Evolutionary conservation across 2,888 invertebrate genomes (phyloP), one percentile per base, ranked within the genome.

Genomic region (Troides aeacus): DNA sequence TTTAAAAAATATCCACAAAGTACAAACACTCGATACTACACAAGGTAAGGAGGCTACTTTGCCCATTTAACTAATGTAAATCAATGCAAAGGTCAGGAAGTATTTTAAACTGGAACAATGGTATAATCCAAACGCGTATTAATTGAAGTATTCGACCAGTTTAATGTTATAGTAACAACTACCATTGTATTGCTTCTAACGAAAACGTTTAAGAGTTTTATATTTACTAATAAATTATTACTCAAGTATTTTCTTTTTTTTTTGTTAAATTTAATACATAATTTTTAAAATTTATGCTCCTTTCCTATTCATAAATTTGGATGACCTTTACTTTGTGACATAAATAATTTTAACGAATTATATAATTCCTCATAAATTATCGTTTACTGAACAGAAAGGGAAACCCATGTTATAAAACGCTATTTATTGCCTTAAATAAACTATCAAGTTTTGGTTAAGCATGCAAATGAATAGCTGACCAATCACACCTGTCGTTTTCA

Each of bases 401-500:
- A 69, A 64, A 69, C 30, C 21, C 42, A 24, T 58, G 61, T 58
- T 30, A 50, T 50, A 23, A 62, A 62, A 62, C 30, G 7, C 21
- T 58, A 59, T 70, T 66, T 39, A 57, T 65, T 57, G 23, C 50
- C n/a, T 62, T 42, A 69, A 69, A 56, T 60, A 56, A 69, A 39
- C 42, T 65, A 58, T 65, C 46, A 59, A 12, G 58, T 66, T 61
- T 62, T 30, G 46, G 57, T 65, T 62, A 50, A 63, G 21, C 21
- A 21, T 63, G 46, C 46, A 36, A 68, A 63, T 39, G 17, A 57
- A 61, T 61, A 56, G 57, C 39, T 18, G 6, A 63, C 30, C 21
- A 21, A 50, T 42, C 56, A 6, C 65, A 69, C n/a, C 69, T 69
- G 69, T 62, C 66, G 66, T 66, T 70, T 70, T 70, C 69, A 65